phyloP scores from a whole-genome alignment of 1,140 invertebrate species.

The Drosophila chauvacae region DNA sequence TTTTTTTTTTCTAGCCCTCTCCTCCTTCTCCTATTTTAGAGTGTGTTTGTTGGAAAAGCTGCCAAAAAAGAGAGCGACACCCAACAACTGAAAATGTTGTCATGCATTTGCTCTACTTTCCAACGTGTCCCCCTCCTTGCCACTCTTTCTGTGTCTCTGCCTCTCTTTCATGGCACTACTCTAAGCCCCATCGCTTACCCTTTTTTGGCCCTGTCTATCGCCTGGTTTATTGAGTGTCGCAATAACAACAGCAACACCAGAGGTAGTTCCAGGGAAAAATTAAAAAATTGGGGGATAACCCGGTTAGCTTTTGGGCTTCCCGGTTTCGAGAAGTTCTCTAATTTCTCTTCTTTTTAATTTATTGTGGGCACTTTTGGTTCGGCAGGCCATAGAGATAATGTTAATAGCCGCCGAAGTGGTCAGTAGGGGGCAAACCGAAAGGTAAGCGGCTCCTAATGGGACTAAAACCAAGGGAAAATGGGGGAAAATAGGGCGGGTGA shows the following conservation, averaged over 20 bases:
- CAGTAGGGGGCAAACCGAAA: conserved; percentile 17
- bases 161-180: not conserved
- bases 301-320: conserved; percentile 15
- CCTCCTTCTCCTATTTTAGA: not conserved
- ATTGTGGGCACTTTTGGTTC: conserved; percentile 44
- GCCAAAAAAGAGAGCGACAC: conserved; percentile 44
- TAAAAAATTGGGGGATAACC: conserved; percentile 26
- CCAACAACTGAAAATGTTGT: conserved; percentile 53
- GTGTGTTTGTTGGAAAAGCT: conserved; percentile 37
- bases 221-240: conserved; percentile 50
- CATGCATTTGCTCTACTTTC: conserved; percentile 50
- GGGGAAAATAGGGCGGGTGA: conserved; percentile 5
- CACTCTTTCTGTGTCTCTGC: not conserved
- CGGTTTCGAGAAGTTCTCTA: conserved; percentile 35
- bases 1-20: not conserved
- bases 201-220: conserved; percentile 31
- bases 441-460: conserved; percentile 35
- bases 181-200: conserved; percentile 6
- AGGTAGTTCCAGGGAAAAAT: conserved; percentile 20
- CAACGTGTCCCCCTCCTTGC: not conserved
- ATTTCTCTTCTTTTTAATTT: conserved; percentile 49
- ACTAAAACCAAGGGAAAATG: not conserved
- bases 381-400: conserved; percentile 39
- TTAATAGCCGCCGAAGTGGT: conserved; percentile 45
- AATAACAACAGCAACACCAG: not conserved